Evolutionary conservation across 2,888 invertebrate genomes (phyloP), one percentile per base, ranked within the genome.

Genomic region (Calameuta filiformis): DNA sequence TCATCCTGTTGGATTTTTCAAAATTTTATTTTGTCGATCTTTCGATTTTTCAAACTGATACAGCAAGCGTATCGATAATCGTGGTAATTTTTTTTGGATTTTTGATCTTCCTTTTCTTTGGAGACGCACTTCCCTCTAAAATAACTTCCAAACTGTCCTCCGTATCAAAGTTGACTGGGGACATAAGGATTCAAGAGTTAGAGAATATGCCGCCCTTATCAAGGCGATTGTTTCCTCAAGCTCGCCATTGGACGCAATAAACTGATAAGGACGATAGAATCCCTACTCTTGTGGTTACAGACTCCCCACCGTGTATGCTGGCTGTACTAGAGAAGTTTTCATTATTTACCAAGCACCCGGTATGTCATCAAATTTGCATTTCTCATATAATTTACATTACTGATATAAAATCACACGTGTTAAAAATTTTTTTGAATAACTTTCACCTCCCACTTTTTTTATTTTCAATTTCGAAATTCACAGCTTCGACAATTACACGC

Each of bases 231-330:
- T 75, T 78, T 78, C 78, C 78, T 78, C 78, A 75, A 78, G 75
- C 75, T 75, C 78, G 78, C 75, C 76, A 78, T 78, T 78, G 78
- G 78, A 76, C 35, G 78, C 76, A 78, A 78, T 78, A 76, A 75
- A 73, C 73, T 73, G 78, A 78, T 78, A 78, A 78, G 73, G 68
- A 75, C 69, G 78, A 78, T 75, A 78, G 73, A 30, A 78, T 73
- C 75, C 75, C 78, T 78, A 75, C 78, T 78, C 73, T 76, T 35
- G 75, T 35, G 56, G 56, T 56, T 56, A 56, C 56, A 56, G 56
- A 56, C 56, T 23, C 23, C 56, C 56, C 56, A 56, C 23, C 56
- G 56, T 56, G 23, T 56, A 56, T 23, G 1, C 9, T 23, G 56
- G 9, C 56, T 23, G 23, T 56, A 56, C 6, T 56, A 2, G 2